phyloP scores from a whole-genome alignment of 2,888 invertebrate genomes.

The Sturmia bella region DNA sequence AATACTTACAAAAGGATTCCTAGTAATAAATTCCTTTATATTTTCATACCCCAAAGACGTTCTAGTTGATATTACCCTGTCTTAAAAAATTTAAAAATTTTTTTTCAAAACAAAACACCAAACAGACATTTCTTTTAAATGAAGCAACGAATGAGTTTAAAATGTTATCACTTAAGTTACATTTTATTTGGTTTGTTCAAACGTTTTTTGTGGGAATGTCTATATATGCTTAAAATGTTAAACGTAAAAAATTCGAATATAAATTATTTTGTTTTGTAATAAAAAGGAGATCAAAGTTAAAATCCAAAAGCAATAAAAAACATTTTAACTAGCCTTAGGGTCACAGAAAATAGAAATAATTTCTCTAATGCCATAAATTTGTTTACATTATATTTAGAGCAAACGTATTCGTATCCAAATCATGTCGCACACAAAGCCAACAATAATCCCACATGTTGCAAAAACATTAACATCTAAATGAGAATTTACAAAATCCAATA shows the following conservation, averaged over 20 bases:
- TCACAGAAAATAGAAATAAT: slow-evolving; percentile 51
- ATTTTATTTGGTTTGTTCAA: no score
- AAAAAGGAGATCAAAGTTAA: slow-evolving; percentile 56
- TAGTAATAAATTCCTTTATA: no score
- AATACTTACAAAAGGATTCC: no score
- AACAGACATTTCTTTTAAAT: no score
- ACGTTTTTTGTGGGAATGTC: no score
- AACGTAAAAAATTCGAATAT: slow-evolving; percentile 15
- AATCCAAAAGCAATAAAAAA: slow-evolving; percentile 35
- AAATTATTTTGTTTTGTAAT: slow-evolving; percentile 22
- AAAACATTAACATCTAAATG: slow-evolving; percentile 62
- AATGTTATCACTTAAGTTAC: no score
- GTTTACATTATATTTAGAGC: slow-evolving; percentile 55
- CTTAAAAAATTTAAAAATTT: no score
- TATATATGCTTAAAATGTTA: no score
- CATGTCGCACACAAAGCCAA: slow-evolving; percentile 17
- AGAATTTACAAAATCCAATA: slow-evolving; percentile 43
- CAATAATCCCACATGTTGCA: slow-evolving; percentile 46
- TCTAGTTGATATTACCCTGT: no score
- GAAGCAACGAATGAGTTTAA: no score
- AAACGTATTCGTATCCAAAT: slow-evolving; percentile 42
- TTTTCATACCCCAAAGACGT: no score
- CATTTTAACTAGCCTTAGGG: slow-evolving; percentile 48
- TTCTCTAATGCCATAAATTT: slow-evolving; percentile 59
- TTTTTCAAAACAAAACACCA: no score